Evolutionary conservation across 2,888 invertebrate genomes (phyloP).

Genomic region (Sminthurinus aureus): DNA sequence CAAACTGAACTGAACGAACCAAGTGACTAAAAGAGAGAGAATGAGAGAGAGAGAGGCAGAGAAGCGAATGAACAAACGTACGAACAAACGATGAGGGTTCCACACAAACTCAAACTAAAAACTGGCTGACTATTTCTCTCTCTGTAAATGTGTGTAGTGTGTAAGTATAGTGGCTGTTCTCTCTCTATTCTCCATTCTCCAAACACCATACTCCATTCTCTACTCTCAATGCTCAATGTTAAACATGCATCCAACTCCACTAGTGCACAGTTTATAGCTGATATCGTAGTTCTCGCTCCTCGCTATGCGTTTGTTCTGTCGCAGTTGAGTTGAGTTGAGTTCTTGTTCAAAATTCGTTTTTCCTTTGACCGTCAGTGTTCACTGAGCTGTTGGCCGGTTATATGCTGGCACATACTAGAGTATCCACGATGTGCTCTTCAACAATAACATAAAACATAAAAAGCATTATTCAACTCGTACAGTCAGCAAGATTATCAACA

Average conservation of each 20-base stretch:
- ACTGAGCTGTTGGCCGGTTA: conserved; percentile 37
- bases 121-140: too few relatives aligned
- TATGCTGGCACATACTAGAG: background rate
- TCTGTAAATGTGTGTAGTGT: too few relatives aligned
- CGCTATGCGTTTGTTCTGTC: conserved; percentile 1
- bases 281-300: too few relatives aligned
- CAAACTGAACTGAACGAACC: too few relatives aligned
- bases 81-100: background rate
- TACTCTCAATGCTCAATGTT: background rate
- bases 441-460: background rate
- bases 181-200: background rate
- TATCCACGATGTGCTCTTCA: background rate
- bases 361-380: conserved; percentile 41
- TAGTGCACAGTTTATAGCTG: too few relatives aligned
- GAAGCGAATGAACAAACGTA: conserved; percentile 5
- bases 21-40: too few relatives aligned
- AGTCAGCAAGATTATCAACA: too few relatives aligned
- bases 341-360: conserved; percentile 19
- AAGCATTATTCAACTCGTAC: too few relatives aligned
- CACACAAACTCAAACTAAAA: too few relatives aligned
- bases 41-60: background rate
- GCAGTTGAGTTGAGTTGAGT: background rate
- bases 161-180: too few relatives aligned
- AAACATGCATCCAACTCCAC: too few relatives aligned
- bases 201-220: background rate